phyloP scores from a whole-genome alignment of 2,797 vertebrate species.

The Siniperca scherzeri region DNA sequence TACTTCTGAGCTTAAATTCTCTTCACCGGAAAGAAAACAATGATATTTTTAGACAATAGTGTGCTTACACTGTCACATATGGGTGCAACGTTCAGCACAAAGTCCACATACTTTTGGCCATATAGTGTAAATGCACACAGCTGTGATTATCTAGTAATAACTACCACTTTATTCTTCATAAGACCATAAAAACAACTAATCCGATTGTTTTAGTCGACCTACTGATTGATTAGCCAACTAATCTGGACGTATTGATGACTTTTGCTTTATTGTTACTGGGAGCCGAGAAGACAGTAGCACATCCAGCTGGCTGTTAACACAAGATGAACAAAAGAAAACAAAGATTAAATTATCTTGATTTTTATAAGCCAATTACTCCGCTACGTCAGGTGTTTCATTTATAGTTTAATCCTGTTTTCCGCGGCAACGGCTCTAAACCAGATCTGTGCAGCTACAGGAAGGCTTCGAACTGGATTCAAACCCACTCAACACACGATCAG shows the following conservation, averaged over 20 bases:
- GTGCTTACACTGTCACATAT: no score
- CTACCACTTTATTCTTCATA: not conserved
- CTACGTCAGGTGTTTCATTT: not conserved
- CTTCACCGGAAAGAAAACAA: no score
- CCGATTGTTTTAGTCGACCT: no score
- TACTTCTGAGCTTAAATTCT: no score
- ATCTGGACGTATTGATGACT: not conserved
- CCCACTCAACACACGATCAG: not conserved
- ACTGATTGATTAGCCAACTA: not conserved
- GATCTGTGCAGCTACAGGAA: not conserved
- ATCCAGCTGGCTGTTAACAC: no score
- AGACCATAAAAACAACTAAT: constrained; percentile 12
- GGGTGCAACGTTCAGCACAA: not conserved
- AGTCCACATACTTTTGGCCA: not conserved
- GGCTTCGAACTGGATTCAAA: constrained; percentile 3
- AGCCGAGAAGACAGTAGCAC: fast-evolving
- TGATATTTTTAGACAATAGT: no score
- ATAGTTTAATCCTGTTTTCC: not conserved
- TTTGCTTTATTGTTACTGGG: not conserved
- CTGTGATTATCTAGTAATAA: no score
- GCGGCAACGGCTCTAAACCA: no score
- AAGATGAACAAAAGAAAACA: no score
- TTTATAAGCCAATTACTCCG: not conserved
- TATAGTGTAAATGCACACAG: no score
- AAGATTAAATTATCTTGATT: not conserved